Conservation (phyloP, 2,113 vertebrate species). For the Charina bottae region DNA sequence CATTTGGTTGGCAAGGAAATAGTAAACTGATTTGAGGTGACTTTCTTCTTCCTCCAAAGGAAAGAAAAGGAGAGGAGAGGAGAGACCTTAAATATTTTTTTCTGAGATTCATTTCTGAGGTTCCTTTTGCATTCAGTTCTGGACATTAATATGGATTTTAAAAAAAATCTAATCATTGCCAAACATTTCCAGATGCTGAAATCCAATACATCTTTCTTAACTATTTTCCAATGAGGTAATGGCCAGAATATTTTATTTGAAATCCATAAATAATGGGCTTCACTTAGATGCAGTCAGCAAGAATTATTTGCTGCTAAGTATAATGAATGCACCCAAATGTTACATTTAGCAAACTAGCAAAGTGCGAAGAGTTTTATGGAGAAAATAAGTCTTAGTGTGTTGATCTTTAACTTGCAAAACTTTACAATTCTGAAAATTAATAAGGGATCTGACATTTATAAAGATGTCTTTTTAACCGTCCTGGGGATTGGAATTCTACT, state of each 20-base stretch:
- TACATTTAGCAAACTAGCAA: neutral
- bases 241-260: constrained; percentile 21
- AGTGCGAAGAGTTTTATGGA: constrained; percentile 18
- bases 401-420: constrained; percentile 29
- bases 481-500: neutral
- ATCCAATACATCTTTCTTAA: constrained; percentile 25
- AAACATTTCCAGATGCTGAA: constrained; percentile 5
- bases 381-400: neutral
- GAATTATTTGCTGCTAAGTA: constrained; percentile 38
- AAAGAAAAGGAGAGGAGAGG: neutral
- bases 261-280: constrained; percentile 17
- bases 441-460: neutral
- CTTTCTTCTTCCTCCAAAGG: neutral
- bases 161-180: neutral
- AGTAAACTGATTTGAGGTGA: neutral
- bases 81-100: neutral
- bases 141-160: neutral
- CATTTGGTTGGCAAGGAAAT: neutral
- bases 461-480: constrained; percentile 9
- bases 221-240: constrained; percentile 23
- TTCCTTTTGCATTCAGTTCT: neutral
- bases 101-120: neutral
- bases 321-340: neutral
- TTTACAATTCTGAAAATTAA: neutral
- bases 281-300: constrained; percentile 8